Base-by-base conservation (phyloP, 1,140 invertebrate genomes). In the Tetranychus cinnabarinus region DNA sequence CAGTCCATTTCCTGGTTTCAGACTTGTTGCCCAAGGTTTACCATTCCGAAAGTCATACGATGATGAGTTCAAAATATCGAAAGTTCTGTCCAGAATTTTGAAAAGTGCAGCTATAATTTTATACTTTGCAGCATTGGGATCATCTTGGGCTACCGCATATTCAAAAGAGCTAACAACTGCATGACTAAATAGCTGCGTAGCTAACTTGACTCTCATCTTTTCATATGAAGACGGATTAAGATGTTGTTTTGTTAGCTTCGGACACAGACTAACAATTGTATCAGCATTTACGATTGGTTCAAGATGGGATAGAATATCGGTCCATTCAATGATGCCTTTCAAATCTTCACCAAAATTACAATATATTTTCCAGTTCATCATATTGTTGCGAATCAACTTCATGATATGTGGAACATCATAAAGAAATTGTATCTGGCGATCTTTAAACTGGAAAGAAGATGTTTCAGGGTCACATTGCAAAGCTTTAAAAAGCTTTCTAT, bases 361-460 rank as follows among this genome's bases (percentile, higher is more conserved):
- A n/a, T n/a, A n/a, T n/a, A n/a, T n/a, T n/a, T n/a, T n/a, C n/a
- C n/a, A n/a, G n/a, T n/a, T n/a, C n/a, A n/a, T n/a, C n/a, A n/a
- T n/a, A n/a, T n/a, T n/a, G n/a, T n/a, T n/a, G n/a, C n/a, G n/a
- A n/a, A n/a, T n/a, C n/a, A n/a, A n/a, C n/a, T n/a, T n/a, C n/a
- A n/a, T n/a, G n/a, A n/a, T n/a, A n/a, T n/a, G n/a, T n/a, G n/a
- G n/a, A n/a, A n/a, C n/a, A n/a, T n/a, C n/a, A n/a, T n/a, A n/a
- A n/a, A n/a, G n/a, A n/a, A n/a, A 67, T 13, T 68, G 72, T 42
- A 60, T 60, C n/a, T 64, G 60, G 6, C 10, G 36, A 15, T 57
- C 37, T 33, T 13, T 12, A 13, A 59, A 61, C 37, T 34, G 8
- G 13, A 57, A 61, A 23, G 56, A 61, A 36, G 10, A 15, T 50